A percentile compares a stretch with the other conserved stretches of the same genome.
phyloP scores from a whole-genome alignment of 2,797 vertebrate species.

The Silurus lanzhouensis region DNA sequence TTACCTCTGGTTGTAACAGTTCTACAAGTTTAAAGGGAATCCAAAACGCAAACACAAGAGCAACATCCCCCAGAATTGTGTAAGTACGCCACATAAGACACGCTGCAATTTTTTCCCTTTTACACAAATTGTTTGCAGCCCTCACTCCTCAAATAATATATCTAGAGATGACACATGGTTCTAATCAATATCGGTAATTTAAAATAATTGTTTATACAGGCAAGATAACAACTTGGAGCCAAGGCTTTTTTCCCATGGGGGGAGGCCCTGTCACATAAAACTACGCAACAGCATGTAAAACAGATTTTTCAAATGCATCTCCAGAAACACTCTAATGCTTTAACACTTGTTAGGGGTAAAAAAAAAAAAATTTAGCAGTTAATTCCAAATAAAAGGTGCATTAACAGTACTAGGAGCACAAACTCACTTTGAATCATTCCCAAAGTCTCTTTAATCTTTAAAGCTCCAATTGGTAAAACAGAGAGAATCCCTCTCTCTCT shows the following conservation, averaged over 20 bases:
- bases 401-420: slow-evolving; percentile 7
- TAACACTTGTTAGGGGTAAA: background rate
- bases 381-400: background rate
- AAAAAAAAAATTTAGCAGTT: background rate
- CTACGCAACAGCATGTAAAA: slow-evolving; percentile 18
- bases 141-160: slow-evolving; percentile 20
- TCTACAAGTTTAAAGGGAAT: background rate
- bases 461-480: background rate
- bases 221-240: slow-evolving; percentile 16
- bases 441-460: slow-evolving; percentile 19
- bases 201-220: slow-evolving; percentile 37
- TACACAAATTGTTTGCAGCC: slow-evolving; percentile 39
- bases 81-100: background rate
- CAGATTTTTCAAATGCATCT: background rate
- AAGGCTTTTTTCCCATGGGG: slow-evolving; percentile 1
- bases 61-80: background rate
- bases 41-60: slow-evolving; percentile 11
- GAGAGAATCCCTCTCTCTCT: background rate
- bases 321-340: background rate
- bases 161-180: slow-evolving; percentile 28
- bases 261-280: slow-evolving; percentile 1
- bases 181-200: slow-evolving; percentile 36
- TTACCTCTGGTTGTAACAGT: background rate
- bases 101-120: slow-evolving; percentile 2
- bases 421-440: slow-evolving; percentile 7